Base-by-base conservation (phyloP, 2,797 vertebrate genomes). In the Anguilla marmorata region DNA sequence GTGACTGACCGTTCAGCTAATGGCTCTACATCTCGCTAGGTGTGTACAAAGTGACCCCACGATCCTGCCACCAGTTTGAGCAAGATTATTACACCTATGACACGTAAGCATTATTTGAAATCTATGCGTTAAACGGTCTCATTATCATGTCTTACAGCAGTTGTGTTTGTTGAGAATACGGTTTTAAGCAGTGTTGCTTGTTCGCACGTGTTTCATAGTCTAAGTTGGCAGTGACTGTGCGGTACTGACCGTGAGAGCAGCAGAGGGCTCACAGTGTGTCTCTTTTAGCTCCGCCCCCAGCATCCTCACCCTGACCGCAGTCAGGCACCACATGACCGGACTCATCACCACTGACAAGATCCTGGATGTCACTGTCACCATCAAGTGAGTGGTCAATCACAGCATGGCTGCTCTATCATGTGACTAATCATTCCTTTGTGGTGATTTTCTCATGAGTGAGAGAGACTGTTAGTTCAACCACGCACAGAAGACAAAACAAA, bases 51-150 rank as follows among this genome's bases (percentile, higher is more conserved):
- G 98, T 99, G 93, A 99, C 99, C 80, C 98, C 98, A 3, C 98
- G 98, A 86, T 99, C 98, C 93, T 99, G 99, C 94, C 98, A 99
- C 94, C 98, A 98, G 91, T 99, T 99, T 89, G 98, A 99, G 30
- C 98, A 99, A 84, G 96, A 98, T 0, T 98, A 97, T 95, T 99
- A 99, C 93, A 99, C 97, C 80, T 99, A 99, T 0, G 98, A 98
- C 93, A 99, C 99, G 98, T 99, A 96, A 96, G 98, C 92, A 63
- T 56, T 89, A 72, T 56, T 89, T n/a, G 6, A n/a, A 54, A 72
- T 50, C 24, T 5, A 27, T 85, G 1, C 4, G 33, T 87, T 58
- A 21, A 66, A 4, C 84, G 8, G 30, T 27, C 54, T 30, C 89
- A 84, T 19, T 41, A 50, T 2, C 87, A 84, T 88, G 11, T 66